Evolutionary conservation across 2,888 invertebrate genomes (phyloP).

Genomic region (Chloromyia formosa): DNA sequence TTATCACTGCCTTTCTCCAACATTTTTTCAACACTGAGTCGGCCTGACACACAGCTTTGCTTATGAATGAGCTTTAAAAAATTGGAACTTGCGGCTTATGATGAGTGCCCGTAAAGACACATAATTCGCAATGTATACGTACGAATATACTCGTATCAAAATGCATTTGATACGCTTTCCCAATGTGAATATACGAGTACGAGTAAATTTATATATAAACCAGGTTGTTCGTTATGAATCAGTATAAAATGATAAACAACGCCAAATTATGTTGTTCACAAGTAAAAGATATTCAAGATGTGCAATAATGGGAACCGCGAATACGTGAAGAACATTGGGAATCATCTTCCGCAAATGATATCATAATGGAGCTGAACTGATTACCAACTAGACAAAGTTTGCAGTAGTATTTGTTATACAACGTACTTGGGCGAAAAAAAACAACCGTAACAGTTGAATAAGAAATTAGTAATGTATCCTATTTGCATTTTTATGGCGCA

Average conservation of each 20-base stretch:
- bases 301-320: not conserved
- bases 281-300: not conserved
- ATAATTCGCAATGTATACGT: constrained; percentile 1
- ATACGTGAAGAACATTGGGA: not conserved
- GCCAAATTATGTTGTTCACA: not conserved
- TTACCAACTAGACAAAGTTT: not conserved
- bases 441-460: not conserved
- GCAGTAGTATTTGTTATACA: not conserved
- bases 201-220: not conserved
- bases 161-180: constrained; percentile 13
- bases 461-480: not conserved
- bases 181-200: not conserved
- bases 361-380: not conserved
- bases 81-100: not conserved
- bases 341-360: not conserved
- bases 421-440: not conserved
- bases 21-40: not conserved
- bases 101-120: not conserved
- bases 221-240: too few species aligned
- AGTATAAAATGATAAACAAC: not conserved
- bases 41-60: not conserved
- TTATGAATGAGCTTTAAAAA: constrained; percentile 1
- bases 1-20: not conserved
- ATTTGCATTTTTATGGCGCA: not conserved
- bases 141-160: not conserved